Conservation (phyloP, 2,888 invertebrate species). For the Thysanoteuthis rhombus region DNA sequence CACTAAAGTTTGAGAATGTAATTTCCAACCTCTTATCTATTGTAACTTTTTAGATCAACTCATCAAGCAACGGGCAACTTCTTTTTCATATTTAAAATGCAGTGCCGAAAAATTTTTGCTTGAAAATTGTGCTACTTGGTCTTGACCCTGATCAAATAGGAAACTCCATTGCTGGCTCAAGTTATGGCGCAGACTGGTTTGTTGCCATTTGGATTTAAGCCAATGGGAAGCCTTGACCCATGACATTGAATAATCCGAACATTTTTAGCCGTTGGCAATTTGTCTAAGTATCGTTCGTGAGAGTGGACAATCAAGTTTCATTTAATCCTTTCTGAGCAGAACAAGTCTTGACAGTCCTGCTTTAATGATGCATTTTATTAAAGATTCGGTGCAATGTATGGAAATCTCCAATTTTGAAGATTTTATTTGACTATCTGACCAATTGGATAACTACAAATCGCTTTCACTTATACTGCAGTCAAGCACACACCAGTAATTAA, state of each 20-base stretch:
- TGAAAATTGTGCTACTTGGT: background rate
- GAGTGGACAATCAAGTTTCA: background rate
- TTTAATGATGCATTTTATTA: background rate
- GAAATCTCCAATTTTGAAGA: no score
- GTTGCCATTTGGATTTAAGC: background rate
- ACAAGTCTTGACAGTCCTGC: background rate
- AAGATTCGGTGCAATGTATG: background rate
- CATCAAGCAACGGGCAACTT: no score
- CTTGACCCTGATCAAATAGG: background rate
- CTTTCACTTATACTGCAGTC: no score
- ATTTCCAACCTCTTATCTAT: no score
- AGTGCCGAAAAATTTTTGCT: background rate
- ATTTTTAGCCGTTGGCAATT: background rate
- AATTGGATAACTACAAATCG: no score
- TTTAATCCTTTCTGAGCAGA: background rate
- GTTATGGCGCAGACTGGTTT: background rate
- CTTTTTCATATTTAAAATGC: no score
- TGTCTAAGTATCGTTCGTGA: background rate
- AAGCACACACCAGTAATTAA: no score
- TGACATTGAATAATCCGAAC: background rate
- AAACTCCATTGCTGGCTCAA: background rate
- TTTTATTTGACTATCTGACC: no score
- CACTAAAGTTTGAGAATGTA: no score
- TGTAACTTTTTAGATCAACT: no score
- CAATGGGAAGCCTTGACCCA: background rate